Conservation (phyloP, 2,888 invertebrate species). For the Synanthedon vespiformis region DNA sequence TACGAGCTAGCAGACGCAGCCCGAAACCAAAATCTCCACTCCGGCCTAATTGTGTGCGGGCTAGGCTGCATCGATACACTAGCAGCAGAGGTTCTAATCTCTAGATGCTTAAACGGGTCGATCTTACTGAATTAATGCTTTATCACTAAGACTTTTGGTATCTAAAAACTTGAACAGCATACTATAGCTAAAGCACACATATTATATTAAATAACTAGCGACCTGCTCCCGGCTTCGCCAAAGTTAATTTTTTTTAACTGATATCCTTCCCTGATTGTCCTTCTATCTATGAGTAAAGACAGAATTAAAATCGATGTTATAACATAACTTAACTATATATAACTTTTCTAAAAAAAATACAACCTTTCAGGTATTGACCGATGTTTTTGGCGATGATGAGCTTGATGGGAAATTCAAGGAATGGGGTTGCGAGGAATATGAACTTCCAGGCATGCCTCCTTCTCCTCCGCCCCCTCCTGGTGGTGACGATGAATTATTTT, state of each 20-base stretch:
- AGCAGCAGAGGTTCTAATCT: slow-evolving; percentile 44
- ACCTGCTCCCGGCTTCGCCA: too few relatives aligned
- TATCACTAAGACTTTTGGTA: too few relatives aligned
- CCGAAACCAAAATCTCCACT: slow-evolving; percentile 53
- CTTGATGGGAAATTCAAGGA: slow-evolving; percentile 63
- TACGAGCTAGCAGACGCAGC: slow-evolving; percentile 51
- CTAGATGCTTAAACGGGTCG: slow-evolving; percentile 19
- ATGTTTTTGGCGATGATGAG: slow-evolving; percentile 76
- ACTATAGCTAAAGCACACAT: too few relatives aligned
- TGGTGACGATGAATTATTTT: slow-evolving; percentile 87
- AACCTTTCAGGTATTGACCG: slow-evolving; percentile 76
- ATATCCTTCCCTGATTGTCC: too few relatives aligned
- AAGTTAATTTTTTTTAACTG: too few relatives aligned
- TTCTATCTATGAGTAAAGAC: too few relatives aligned
- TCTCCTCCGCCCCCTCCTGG: slow-evolving; percentile 80
- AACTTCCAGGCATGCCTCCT: slow-evolving; percentile 79
- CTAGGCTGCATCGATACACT: slow-evolving; percentile 54
- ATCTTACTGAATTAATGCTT: too few relatives aligned
- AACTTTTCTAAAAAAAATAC: not conserved
- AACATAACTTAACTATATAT: too few relatives aligned
- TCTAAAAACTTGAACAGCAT: too few relatives aligned
- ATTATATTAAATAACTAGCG: too few relatives aligned
- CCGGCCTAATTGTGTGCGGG: slow-evolving; percentile 59
- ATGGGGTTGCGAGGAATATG: slow-evolving; percentile 77
- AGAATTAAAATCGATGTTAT: too few relatives aligned